Base-by-base conservation (phyloP, 2,113 vertebrate species). In the Strigops habroptila region DNA sequence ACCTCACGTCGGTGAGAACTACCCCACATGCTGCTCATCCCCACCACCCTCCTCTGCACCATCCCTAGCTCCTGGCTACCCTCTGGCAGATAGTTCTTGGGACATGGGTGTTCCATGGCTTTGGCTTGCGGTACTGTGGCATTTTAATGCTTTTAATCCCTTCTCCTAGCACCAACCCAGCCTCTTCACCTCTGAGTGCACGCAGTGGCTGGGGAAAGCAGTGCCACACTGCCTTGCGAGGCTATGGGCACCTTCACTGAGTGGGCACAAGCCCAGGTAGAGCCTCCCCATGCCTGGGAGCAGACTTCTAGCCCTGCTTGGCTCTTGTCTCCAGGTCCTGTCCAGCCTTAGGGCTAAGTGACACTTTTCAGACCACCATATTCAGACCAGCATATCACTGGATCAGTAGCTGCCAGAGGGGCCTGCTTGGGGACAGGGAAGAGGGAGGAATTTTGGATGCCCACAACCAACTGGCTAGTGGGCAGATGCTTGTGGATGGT, bases 321-420 rank as follows among this genome's bases (percentile, higher is more conserved):
- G 27, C 46, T 68, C 70, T 53, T 51, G 30, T 62, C 39, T 31
- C 30, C 39, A 13, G 3, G 35, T 88, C 7, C 52, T 49, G 24
- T 41, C 24, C 48, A 86, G 44, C 59, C 7, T 30, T 63, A 46
- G 51, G 27, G n/a, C 28, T 30, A 77, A 91, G n/a, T 59, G 62
- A 75, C 28, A 15, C 9, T 33, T 76, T 28, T 19, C 19, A 84
- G 87, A 33, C 55, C 43, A 71, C 46, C n/a, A n/a, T n/a, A n/a
- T n/a, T n/a, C n/a, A n/a, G n/a, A n/a, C n/a, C 2, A 11, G 39
- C 75, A 64, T 0, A 0, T 49, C 0, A 0, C 17, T 73, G 63
- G 41, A 24, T 79, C 62, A 52, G 16, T 15, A 52, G 39, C 10
- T 79, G 33, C 33, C 17, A 64, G 43, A 57, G 21, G 9, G 8